phyloP scores from a whole-genome alignment of 2,113 vertebrate species.

The Istiophorus platypterus region DNA sequence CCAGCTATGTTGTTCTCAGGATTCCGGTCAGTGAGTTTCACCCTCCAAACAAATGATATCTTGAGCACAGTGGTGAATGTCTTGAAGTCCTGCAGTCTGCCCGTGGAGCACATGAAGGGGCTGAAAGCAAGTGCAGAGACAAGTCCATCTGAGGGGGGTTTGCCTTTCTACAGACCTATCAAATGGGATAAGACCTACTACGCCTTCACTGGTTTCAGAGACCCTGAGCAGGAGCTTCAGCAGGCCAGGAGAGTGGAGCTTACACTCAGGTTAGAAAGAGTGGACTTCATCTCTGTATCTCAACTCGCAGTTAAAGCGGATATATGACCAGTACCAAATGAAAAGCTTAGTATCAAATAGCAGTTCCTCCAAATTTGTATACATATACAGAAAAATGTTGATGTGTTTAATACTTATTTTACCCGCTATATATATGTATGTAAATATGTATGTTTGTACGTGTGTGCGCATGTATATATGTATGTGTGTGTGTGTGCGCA shows the following conservation, averaged over 20 bases:
- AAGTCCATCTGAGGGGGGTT: conserved; percentile 46
- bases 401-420: too few relatives aligned
- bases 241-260: conserved; percentile 89
- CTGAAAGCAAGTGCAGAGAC: conserved; percentile 60
- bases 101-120: conserved; percentile 89
- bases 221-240: conserved; percentile 93
- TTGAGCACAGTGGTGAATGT: conserved; percentile 92
- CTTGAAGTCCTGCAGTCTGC: conserved; percentile 94
- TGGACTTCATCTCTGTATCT: background rate
- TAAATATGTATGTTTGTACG: too few relatives aligned
- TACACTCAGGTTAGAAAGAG: conserved; percentile 85
- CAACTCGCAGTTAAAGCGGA: too few relatives aligned
- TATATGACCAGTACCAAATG: too few relatives aligned
- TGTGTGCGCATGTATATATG: too few relatives aligned
- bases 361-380: too few relatives aligned
- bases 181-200: conserved; percentile 97
- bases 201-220: conserved; percentile 93
- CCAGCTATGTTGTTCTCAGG: conserved; percentile 75
- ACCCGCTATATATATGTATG: too few relatives aligned
- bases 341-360: too few relatives aligned
- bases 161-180: conserved; percentile 89
- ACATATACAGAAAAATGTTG: too few relatives aligned
- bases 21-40: conserved; percentile 94
- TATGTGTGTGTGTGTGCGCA: too few relatives aligned
- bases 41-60: conserved; percentile 90